Percentiles rank a stretch among this genome's conserved stretches.
These are phyloP conservation scores for Rhopalosiphum maidis DNA, from an alignment of 1,140 invertebrate genomes.

Conservation along the genomic window DNA sequence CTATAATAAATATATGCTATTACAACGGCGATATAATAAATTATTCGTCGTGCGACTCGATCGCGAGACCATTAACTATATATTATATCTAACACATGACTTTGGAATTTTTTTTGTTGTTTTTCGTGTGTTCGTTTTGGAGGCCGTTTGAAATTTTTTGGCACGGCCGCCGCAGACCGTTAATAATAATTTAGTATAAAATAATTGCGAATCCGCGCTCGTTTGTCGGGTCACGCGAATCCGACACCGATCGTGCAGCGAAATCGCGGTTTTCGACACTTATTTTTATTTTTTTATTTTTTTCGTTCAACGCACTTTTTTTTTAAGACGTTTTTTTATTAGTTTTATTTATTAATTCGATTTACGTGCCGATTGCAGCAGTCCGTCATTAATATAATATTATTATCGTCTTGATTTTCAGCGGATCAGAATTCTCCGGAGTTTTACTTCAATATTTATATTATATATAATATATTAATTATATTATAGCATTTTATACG, in stretches of 20 bases:
- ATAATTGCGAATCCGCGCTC: neutral
- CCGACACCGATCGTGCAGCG: neutral
- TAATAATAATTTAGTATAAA: neutral
- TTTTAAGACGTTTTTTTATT: neutral
- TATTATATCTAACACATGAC: neutral
- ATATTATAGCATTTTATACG: neutral
- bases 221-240: neutral
- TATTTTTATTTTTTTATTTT: neutral
- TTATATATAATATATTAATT: neutral
- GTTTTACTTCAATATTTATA: neutral
- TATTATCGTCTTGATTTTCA: neutral
- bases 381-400: neutral
- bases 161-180: constrained; percentile 34
- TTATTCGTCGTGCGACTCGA: too few relatives aligned
- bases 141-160: constrained; percentile 25
- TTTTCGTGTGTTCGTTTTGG: neutral
- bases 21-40: neutral
- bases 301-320: neutral
- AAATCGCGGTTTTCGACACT: neutral
- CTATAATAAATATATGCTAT: neutral
- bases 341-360: neutral
- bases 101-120: neutral
- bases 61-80: too few relatives aligned
- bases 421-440: neutral
- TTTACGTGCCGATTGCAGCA: neutral